Percentiles rank a stretch among this genome's conserved stretches.
phyloP scores from a whole-genome alignment of 2,113 vertebrate genomes.

The Dromas ardeola region DNA sequence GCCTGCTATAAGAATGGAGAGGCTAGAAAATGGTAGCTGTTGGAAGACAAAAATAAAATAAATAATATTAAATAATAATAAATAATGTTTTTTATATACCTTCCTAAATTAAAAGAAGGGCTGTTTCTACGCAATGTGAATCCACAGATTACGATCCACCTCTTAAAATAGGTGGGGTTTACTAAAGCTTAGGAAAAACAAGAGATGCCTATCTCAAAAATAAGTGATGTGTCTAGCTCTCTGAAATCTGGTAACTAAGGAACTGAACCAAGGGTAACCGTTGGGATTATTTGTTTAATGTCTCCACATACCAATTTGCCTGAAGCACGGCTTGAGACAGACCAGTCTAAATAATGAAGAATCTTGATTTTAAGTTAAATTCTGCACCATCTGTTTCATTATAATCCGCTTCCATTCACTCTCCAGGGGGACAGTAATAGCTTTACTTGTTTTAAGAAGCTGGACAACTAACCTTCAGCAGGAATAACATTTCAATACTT shows the following conservation, averaged over 20 bases:
- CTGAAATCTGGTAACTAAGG: background rate
- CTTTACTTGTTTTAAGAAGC: background rate
- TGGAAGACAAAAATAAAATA: background rate
- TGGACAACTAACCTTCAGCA: background rate
- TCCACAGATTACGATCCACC: background rate
- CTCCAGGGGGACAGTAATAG: background rate
- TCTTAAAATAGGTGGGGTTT: background rate
- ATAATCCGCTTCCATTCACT: background rate
- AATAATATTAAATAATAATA: background rate
- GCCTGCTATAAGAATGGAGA: background rate
- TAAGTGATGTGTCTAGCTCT: background rate
- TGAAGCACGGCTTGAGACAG: background rate
- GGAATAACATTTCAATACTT: background rate
- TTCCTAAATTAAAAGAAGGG: background rate
- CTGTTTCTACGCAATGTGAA: background rate
- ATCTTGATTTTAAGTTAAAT: slow-evolving; percentile 14
- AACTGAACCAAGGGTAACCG: background rate
- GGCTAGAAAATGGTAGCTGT: background rate
- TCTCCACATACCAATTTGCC: background rate
- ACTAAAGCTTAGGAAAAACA: background rate
- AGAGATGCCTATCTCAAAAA: background rate
- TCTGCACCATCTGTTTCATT: background rate
- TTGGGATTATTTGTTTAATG: background rate
- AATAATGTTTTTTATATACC: background rate
- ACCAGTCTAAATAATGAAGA: background rate